Evolutionary conservation across 2,888 invertebrate genomes (phyloP).

Genomic region (Sesamia inferens): DNA sequence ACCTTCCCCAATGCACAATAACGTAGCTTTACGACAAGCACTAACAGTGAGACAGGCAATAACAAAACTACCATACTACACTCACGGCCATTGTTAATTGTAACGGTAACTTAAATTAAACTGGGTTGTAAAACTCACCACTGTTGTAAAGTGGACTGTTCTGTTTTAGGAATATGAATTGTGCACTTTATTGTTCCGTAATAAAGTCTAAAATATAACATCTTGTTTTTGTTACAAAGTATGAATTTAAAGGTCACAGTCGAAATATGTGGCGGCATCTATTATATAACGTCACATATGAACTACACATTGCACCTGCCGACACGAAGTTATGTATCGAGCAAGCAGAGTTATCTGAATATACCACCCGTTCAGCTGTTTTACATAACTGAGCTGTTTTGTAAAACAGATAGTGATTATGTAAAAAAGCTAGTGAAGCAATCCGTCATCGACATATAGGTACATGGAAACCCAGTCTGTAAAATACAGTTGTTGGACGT

Average conservation of each 20-base stretch:
- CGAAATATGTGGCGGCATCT: not conserved
- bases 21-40: slow-evolving; percentile 43
- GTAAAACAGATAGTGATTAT: not conserved
- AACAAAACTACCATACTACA: slow-evolving; percentile 60
- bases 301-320: not conserved
- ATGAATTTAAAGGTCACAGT: not conserved
- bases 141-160: slow-evolving; percentile 39
- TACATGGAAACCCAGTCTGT: not conserved
- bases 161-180: slow-evolving; percentile 22
- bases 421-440: not conserved
- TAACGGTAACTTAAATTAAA: slow-evolving; percentile 69
- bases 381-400: not conserved
- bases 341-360: not conserved
- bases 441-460: not conserved
- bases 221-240: no score
- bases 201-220: not conserved
- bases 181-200: not conserved
- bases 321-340: not conserved
- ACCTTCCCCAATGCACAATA: slow-evolving; percentile 51
- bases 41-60: slow-evolving; percentile 12
- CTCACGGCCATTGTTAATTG: slow-evolving; percentile 60
- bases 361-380: not conserved
- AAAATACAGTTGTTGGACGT: not conserved
- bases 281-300: not conserved
- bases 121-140: slow-evolving; percentile 65